phyloP scores from a whole-genome alignment of 2,113 vertebrate species.

The Oreocharis arfaki region DNA sequence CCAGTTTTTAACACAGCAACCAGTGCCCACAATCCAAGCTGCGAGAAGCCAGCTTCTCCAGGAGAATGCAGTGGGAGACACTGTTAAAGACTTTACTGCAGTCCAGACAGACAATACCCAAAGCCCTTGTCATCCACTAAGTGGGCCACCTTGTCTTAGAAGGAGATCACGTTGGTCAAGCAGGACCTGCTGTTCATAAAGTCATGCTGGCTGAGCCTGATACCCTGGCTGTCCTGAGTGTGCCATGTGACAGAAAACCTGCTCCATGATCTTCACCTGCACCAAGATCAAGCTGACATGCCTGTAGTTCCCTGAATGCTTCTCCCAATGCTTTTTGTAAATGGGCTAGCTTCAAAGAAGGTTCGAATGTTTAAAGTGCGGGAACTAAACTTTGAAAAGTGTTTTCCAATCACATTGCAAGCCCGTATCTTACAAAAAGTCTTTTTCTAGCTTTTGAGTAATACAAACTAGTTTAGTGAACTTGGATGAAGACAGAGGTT shows the following conservation, averaged over 20 bases:
- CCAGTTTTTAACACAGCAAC: not conserved
- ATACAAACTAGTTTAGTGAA: not conserved
- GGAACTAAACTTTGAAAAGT: not conserved
- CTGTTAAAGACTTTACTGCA: not conserved
- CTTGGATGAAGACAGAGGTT: not conserved
- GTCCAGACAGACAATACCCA: not conserved
- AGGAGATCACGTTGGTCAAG: not conserved
- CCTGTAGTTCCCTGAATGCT: not conserved
- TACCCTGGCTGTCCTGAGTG: not conserved
- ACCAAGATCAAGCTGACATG: not conserved
- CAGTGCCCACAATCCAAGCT: rapidly evolving
- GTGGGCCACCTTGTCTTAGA: not conserved
- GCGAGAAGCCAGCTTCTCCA: not conserved
- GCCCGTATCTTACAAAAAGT: not conserved
- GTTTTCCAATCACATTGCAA: not conserved
- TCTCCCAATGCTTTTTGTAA: not conserved
- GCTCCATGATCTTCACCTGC: not conserved
- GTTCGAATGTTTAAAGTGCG: not conserved
- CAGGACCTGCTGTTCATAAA: not conserved
- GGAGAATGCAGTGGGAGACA: rapidly evolving
- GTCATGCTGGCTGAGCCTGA: not conserved
- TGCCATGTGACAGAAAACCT: not conserved
- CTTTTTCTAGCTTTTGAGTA: not conserved
- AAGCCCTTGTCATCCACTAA: not conserved
- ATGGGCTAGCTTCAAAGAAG: not conserved